These are phyloP conservation scores for Drosophila hydei DNA, from an alignment of 1,140 invertebrate genomes.

Conservation along the genomic window DNA sequence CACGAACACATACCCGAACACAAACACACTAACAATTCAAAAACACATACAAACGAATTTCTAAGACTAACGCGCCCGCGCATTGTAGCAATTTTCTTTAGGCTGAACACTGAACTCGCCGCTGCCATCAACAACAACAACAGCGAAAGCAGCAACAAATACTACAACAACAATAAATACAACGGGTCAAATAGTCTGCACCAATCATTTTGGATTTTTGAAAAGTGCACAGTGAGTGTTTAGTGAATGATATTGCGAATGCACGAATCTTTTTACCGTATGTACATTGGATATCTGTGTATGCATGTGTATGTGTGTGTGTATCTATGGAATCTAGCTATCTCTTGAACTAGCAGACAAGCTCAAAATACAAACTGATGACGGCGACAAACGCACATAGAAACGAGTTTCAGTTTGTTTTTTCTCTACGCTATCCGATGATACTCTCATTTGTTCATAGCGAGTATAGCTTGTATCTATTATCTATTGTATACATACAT, in stretches of 20 bases:
- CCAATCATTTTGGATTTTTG: conserved; percentile 67
- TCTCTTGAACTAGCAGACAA: conserved; percentile 71
- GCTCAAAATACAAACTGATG: conserved; percentile 57
- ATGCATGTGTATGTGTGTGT: conserved; percentile 35
- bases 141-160: not conserved
- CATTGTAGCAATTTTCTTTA: conserved; percentile 52
- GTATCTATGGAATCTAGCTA: conserved; percentile 54
- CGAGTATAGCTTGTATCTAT: conserved; percentile 52
- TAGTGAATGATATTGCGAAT: conserved; percentile 23
- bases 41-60: conserved; percentile 53
- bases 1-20: conserved; percentile 31
- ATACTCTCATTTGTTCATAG: conserved; percentile 16
- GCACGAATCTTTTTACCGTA: conserved; percentile 10
- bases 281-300: not conserved
- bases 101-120: conserved; percentile 47
- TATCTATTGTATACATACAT: conserved; percentile 5
- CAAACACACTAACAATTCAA: conserved; percentile 35
- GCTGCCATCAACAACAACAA: conserved; percentile 26
- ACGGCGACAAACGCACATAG: conserved; percentile 51
- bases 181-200: conserved; percentile 46
- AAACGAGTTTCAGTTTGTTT: conserved; percentile 59
- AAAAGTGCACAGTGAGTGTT: conserved; percentile 78
- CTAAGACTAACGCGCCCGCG: conserved; percentile 53
- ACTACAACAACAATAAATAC: conserved; percentile 4
- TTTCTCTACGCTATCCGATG: conserved; percentile 23